These are phyloP conservation scores for Tigriopus californicus DNA, from an alignment of 2,888 invertebrate genomes.

Conservation along the genomic window DNA sequence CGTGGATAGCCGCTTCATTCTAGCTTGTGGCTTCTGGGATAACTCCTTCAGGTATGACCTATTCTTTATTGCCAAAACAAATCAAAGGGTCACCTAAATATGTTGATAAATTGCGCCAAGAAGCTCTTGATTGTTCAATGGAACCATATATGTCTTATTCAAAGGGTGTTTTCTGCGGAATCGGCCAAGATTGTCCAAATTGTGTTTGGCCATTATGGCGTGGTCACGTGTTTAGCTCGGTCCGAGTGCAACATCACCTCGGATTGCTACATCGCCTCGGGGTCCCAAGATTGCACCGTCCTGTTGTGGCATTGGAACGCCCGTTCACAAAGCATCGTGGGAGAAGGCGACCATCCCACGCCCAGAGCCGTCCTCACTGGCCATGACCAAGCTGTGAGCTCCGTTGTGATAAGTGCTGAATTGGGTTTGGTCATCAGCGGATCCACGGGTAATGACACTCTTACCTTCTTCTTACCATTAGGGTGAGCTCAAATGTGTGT, in stretches of 20 bases:
- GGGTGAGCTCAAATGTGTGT: neutral
- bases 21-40: conserved; percentile 98
- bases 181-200: conserved; percentile 93
- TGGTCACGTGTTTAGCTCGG: conserved; percentile 73
- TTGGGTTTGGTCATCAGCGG: conserved; percentile 92
- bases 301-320: conserved; percentile 98
- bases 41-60: conserved; percentile 64
- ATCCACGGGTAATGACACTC: conserved; percentile 40
- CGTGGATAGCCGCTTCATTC: conserved; percentile 84
- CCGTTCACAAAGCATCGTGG: conserved; percentile 80
- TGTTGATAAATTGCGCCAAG: neutral
- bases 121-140: neutral
- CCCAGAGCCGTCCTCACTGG: conserved; percentile 93
- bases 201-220: conserved; percentile 95
- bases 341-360: conserved; percentile 85
- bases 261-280: conserved; percentile 95
- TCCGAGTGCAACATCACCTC: conserved; percentile 98
- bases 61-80: no score
- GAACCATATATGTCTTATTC: neutral
- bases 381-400: conserved; percentile 86
- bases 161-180: conserved; percentile 76
- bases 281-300: conserved; percentile 94
- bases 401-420: conserved; percentile 91
- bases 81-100: no score
- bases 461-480: neutral